Evolutionary conservation across 1,140 invertebrate species (phyloP).

Genomic region (Homarus americanus): DNA sequence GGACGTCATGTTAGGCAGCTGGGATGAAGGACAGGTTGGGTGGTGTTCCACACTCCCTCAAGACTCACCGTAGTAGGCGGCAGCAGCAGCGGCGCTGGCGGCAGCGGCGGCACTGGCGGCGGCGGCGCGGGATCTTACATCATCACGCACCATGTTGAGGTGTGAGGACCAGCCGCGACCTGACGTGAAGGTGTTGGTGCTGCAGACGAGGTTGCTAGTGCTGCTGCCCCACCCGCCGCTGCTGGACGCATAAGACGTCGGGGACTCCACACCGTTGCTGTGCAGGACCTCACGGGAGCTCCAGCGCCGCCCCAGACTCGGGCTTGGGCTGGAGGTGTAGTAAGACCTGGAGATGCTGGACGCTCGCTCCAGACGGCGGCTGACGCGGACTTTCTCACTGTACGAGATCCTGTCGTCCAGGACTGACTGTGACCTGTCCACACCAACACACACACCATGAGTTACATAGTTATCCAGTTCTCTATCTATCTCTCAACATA

Average conservation of each 20-base stretch:
- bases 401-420: conserved; percentile 55
- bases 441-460: no score
- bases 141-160: conserved; percentile 49
- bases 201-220: background rate
- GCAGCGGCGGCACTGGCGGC: conserved; percentile 5
- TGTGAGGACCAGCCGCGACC: conserved; percentile 39
- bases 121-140: conserved; percentile 33
- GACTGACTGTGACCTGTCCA: conserved; percentile 61
- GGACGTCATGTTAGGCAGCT: no score
- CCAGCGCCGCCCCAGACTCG: conserved; percentile 40
- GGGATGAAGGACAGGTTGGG: no score
- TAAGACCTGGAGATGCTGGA: conserved; percentile 29
- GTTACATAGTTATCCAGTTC: no score
- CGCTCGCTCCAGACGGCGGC: conserved; percentile 35
- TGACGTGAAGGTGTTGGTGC: conserved; percentile 7
- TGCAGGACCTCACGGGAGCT: conserved; percentile 41
- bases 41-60: no score
- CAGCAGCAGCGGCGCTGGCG: background rate
- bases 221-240: conserved; percentile 1
- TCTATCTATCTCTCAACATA: no score
- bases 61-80: conserved; percentile 18
- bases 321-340: conserved; percentile 18
- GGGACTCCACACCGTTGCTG: conserved; percentile 51
- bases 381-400: conserved; percentile 36
- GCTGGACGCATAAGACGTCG: conserved; percentile 27